Evolutionary conservation across 53 echinoderm and acorn worm species (phyloP), one percentile per base, ranked within the genome.

Genomic region (Zoroaster sp.): DNA sequence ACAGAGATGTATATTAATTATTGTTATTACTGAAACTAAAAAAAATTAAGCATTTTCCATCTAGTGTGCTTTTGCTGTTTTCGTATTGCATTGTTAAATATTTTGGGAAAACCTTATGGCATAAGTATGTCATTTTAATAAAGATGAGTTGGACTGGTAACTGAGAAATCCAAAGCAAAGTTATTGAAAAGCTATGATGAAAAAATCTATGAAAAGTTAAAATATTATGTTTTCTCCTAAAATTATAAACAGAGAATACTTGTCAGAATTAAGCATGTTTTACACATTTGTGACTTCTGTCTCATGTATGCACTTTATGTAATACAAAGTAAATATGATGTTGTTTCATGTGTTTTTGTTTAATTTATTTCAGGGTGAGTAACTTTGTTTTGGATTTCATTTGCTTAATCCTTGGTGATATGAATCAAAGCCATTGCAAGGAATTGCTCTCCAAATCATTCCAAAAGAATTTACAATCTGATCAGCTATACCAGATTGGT

Each of bases 31-130:
- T 32, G 66, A 80, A 23, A 77, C 63, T 80, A 83, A 42, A 43
- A 38, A 85, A 71, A 47, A 34, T 35, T 47, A 66, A 85, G 85
- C 85, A 30, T 85, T 74, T 85, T 85, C 47, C 85, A 71, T 70
- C 25, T 71, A 85, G 85, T 85, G 85, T 85, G 85, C 85, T 85
- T 83, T 85, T 85, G 85, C 85, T 85, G 85, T 74, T 71, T 83
- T 85, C 37, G 85, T 85, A 47, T 85, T 85, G 85, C 85, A 85
- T 85, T 85, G 85, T 85, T 85, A n/a, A 47, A 71, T 35, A 51
- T 71, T 63, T 85, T 43, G 85, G 82, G 66, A 71, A 12, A 69
- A 18, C 69, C 21, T 7, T 34, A 5, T 69, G 43, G 76, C 46
- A 76, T 8, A 47, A 12, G 69, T 28, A 44, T 69, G 23, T 20